Base-by-base conservation (phyloP, 2,888 invertebrate genomes). In the Pardosa pseudoannulata region DNA sequence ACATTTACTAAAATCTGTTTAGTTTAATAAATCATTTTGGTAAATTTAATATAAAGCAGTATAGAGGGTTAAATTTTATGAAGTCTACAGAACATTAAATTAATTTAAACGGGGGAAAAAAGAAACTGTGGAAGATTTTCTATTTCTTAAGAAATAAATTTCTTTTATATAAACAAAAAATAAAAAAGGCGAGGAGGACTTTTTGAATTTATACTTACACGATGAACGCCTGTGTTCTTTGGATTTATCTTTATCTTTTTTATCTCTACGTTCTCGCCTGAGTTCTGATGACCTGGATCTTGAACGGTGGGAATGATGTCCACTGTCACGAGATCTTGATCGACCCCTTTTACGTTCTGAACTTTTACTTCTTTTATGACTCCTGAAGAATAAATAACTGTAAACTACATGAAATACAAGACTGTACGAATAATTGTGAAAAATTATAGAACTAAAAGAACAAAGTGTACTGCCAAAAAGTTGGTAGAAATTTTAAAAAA, bases 281-380 rank as follows among this genome's bases (percentile, higher is more conserved):
- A 64, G 73, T 16, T 86, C 86, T 50, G 67, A 31, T 28, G 86
- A 86, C 6, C 64, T 74, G 5, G 86, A 86, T 64, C 86, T 74
- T 19, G 86, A 79, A 36, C 75, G 68, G 6, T 32, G 70, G 23
- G 76, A 76, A 67, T 78, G 73, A 72, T 71, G 83, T 19, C 72
- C 76, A 71, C 74, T 78, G 27, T 83, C 83, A 1, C 70, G 79
- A 50, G 85, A 86, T 2, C 64, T 50, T 9, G 85, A 86, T 0
- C 85, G 28, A 23, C 9, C 27, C 39, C 64, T 70, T 64, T 75
- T 86, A 5, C 46, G 36, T 9, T 85, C 85, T 13, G 75, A 56
- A 29, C 87, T 87, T 46, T 67, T 39, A 72, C 75, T 80, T 64
- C 87, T 31, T 29, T 56, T 87, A 1, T 76, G 72, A 67, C 71